Conservation (phyloP, 2,888 invertebrate species). For the Pecten maximus region DNA sequence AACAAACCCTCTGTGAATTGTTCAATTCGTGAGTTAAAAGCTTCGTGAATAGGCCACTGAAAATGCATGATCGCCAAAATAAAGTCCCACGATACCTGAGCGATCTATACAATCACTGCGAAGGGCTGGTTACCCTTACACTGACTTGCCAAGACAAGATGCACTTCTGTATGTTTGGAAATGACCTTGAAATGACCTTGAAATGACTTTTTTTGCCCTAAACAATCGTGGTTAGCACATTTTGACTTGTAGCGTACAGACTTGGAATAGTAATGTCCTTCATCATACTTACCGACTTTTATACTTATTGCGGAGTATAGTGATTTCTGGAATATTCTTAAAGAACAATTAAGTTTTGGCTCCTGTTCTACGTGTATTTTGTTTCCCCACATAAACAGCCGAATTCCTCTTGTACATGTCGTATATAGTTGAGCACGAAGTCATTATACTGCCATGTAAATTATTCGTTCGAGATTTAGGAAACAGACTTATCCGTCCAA, state of each 20-base stretch:
- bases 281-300: not conserved
- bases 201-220: no score
- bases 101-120: no score
- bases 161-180: not conserved
- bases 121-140: no score
- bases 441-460: not conserved
- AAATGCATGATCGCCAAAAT: no score
- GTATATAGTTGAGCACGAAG: not conserved
- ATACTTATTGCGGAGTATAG: not conserved
- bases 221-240: not conserved
- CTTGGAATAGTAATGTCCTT: not conserved
- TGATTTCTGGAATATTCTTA: not conserved
- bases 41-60: not conserved
- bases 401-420: not conserved
- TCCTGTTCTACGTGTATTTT: not conserved
- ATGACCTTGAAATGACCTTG: not conserved
- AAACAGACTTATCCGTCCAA: not conserved
- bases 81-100: no score
- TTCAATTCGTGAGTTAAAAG: not conserved
- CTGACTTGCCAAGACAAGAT: not conserved
- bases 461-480: not conserved
- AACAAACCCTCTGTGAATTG: no score
- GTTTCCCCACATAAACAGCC: not conserved
- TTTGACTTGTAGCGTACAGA: not conserved
- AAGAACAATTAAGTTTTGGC: constrained; percentile 13